Conservation (phyloP, 2,113 vertebrate species). For the Butastur rufipennis region DNA sequence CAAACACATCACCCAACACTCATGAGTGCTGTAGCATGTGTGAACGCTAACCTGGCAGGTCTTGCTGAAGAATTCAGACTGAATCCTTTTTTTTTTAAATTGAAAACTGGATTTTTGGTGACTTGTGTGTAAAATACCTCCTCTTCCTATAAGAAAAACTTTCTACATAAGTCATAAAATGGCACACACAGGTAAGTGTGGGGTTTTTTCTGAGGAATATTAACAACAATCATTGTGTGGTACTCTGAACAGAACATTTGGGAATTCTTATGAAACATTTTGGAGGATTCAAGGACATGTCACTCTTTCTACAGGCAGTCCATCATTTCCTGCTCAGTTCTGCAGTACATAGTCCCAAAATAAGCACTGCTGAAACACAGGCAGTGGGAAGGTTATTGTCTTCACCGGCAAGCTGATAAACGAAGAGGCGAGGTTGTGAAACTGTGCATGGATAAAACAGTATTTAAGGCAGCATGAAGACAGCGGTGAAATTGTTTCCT, state of each 20-base stretch:
- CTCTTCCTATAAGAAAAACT: neutral
- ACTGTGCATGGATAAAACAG: neutral
- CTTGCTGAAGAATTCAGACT: neutral
- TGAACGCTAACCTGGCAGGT: neutral
- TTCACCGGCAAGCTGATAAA: constrained; percentile 13
- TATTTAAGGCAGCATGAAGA: neutral
- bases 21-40: accelerated
- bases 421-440: constrained; percentile 16
- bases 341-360: neutral
- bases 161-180: neutral
- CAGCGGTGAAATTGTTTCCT: neutral
- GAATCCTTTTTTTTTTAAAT: neutral
- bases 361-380: neutral
- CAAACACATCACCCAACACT: neutral
- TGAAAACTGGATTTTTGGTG: neutral
- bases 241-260: neutral
- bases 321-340: neutral
- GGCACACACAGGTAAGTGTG: too few relatives aligned
- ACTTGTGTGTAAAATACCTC: neutral
- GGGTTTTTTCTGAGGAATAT: neutral
- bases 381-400: constrained; percentile 44
- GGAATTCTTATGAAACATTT: neutral
- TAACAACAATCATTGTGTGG: neutral
- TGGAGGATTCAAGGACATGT: neutral
- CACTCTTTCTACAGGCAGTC: neutral